phyloP scores from a whole-genome alignment of 2,113 vertebrate genomes.

The Calcarius ornatus region DNA sequence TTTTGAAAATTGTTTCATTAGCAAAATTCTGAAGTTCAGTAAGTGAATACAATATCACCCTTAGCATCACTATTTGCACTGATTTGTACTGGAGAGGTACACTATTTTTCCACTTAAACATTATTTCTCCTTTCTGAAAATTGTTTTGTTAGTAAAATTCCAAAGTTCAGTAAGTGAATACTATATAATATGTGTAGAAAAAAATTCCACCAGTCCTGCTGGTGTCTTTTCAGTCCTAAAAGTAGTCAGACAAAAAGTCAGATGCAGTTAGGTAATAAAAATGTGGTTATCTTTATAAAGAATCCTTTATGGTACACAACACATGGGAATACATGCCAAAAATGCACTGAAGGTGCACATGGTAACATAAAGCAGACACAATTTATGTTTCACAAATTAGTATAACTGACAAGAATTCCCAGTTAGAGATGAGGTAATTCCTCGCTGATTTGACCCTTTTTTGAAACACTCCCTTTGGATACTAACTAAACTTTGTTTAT shows the following conservation, averaged over 20 bases:
- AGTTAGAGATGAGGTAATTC: background rate
- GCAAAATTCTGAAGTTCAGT: background rate
- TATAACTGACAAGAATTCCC: background rate
- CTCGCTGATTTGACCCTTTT: background rate
- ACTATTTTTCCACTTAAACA: background rate
- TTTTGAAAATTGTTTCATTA: background rate
- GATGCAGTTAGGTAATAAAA: background rate
- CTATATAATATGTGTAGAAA: background rate
- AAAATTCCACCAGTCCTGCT: background rate
- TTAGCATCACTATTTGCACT: background rate
- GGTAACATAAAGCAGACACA: rapidly evolving
- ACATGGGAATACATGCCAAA: rapidly evolving
- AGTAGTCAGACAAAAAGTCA: background rate
- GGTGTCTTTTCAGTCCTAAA: background rate
- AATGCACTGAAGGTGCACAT: rapidly evolving
- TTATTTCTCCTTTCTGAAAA: background rate
- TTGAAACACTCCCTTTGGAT: background rate
- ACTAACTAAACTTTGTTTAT: background rate
- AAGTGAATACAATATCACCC: background rate
- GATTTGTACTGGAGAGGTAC: background rate
- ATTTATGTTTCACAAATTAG: background rate
- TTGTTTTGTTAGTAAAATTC: background rate
- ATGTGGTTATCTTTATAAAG: background rate
- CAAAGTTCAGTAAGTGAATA: background rate
- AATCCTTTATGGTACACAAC: background rate